Evolutionary conservation across 2,797 vertebrate genomes (phyloP), one percentile per base, ranked within the genome.

Genomic region (Rhinophrynus dorsalis): DNA sequence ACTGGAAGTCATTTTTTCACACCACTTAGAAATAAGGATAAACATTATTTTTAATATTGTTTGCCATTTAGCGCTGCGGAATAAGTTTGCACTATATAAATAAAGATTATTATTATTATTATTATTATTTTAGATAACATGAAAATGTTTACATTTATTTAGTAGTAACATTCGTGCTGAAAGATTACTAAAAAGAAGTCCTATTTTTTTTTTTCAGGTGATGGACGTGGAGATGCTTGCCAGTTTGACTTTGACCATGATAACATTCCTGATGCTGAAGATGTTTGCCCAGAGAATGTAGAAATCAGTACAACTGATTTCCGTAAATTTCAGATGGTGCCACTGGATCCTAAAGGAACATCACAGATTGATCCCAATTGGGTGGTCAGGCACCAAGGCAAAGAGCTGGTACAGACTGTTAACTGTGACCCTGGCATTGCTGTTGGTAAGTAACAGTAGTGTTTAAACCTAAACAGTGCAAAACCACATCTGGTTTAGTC

Each of bases 361-460:
- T 98, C 96, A 1, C 97, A 99, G 79, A 98, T 96, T 76, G 97
- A 99, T 80, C 97, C 97, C 67, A 98, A 99, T 88, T 99, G 97
- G 97, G 94, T 98, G 40, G 97, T 99, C 64, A 93, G 96, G 56
- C 96, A 99, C 83, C 94, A 98, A 87, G 97, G 97, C 81, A 99
- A 99, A 84, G 97, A 99, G 74, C 81, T 99, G 76, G 95, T 99
- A 77, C 97, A 99, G 86, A 99, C 97, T 6, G 96, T 99, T 85
- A 99, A 99, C 89, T 98, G 97, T 60, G 97, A 99, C 75, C 97
- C 97, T 66, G 97, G 97, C 81, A 94, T 99, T 78, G 97, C 97
- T 87, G 89, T 99, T 0, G 97, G 97, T 99, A 83, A 75, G 96
- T 74, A 47, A 4, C 15, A 3, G 4, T 61, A n/a, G n/a, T n/a